Evolutionary conservation across 2,888 invertebrate genomes (phyloP).

Genomic region (Lasioglossum leucozonium): DNA sequence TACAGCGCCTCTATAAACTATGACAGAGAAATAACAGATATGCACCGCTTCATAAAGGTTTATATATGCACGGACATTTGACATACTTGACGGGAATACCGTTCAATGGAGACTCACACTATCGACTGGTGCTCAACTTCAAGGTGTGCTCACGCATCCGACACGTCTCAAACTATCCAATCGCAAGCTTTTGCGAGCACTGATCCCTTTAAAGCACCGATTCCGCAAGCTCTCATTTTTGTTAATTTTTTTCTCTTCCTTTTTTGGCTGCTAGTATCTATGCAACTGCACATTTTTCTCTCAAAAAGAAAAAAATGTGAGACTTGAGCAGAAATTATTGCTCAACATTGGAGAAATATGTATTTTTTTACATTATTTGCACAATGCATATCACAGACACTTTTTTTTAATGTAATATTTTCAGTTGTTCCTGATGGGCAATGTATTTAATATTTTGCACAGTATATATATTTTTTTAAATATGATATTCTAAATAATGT

Average conservation of each 20-base stretch:
- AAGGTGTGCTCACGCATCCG: not conserved
- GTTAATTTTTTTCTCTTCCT: not conserved
- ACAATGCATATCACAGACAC: no score
- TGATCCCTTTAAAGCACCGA: not conserved
- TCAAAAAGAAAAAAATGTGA: not conserved
- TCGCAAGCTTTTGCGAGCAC: not conserved
- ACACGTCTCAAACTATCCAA: not conserved
- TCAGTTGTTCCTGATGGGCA: no score
- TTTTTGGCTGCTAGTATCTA: not conserved
- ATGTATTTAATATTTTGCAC: no score
- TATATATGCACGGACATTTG: conserved; percentile 46
- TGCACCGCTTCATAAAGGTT: conserved; percentile 38
- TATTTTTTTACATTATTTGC: not conserved
- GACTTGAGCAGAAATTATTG: not conserved
- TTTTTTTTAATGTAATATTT: no score
- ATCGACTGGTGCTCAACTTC: conserved; percentile 47
- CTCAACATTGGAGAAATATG: not conserved
- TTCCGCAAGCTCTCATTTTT: not conserved
- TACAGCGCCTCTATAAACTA: conserved; percentile 55
- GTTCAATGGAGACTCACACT: conserved; percentile 25
- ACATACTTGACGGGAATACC: conserved; percentile 45
- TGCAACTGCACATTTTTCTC: not conserved
- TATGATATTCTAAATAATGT: no score
- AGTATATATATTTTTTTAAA: no score
- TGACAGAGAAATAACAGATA: conserved; percentile 62